phyloP scores from a whole-genome alignment of 2,797 vertebrate species.

The Darevskia mixta region DNA sequence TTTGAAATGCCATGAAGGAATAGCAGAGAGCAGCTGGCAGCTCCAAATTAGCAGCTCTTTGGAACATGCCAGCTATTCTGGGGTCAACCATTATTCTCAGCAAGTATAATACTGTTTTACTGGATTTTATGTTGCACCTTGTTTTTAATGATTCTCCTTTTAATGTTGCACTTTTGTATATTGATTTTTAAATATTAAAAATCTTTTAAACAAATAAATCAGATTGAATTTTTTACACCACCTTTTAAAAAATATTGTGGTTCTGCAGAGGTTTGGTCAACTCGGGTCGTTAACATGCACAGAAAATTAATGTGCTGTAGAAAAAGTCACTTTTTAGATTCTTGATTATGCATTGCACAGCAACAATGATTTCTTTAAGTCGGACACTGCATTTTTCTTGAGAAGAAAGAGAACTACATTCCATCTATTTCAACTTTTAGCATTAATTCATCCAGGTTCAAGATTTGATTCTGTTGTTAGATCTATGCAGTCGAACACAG shows the following conservation, averaged over 20 bases:
- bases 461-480: background rate
- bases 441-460: background rate
- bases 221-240: background rate
- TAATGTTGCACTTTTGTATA: too few species aligned
- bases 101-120: background rate
- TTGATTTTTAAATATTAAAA: too few species aligned
- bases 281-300: too few species aligned
- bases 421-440: background rate
- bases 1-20: background rate
- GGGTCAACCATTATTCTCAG: background rate
- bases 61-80: background rate
- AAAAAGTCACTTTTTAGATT: background rate
- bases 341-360: background rate
- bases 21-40: background rate
- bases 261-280: background rate
- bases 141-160: too few species aligned
- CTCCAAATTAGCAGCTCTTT: too few species aligned
- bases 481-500: background rate
- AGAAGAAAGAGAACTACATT: background rate
- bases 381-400: background rate
- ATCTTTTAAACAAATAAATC: too few species aligned
- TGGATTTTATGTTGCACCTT: too few species aligned
- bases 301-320: background rate
- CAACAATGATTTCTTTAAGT: background rate
- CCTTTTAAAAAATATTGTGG: background rate